phyloP scores from a whole-genome alignment of 2,113 vertebrate genomes.

The Megalops atlanticus region DNA sequence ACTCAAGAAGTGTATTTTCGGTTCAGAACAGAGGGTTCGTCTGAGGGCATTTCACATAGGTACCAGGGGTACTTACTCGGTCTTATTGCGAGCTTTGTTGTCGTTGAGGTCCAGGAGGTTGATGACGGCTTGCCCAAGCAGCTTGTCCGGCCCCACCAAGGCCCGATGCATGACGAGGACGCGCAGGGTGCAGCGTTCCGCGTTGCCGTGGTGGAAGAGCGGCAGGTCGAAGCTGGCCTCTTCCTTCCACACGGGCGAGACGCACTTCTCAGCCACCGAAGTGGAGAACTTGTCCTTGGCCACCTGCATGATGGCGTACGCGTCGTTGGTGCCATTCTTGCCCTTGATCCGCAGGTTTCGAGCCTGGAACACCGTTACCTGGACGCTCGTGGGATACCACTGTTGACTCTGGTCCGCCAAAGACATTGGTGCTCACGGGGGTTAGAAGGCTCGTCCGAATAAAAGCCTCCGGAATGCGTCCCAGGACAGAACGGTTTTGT shows the following conservation, averaged over 20 bases:
- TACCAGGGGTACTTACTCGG: constrained; percentile 70
- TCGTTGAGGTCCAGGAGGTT: constrained; percentile 75
- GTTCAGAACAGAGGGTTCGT: background rate
- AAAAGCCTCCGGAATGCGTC: background rate
- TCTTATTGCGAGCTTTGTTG: constrained; percentile 69
- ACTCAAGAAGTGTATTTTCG: no score
- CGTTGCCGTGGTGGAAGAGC: constrained; percentile 56
- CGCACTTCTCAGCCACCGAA: constrained; percentile 84
- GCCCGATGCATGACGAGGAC: constrained; percentile 88
- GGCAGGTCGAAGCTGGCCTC: constrained; percentile 90
- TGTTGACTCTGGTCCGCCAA: constrained; percentile 66
- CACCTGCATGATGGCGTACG: constrained; percentile 88
- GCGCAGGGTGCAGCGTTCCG: constrained; percentile 66
- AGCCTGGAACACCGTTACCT: constrained; percentile 88
- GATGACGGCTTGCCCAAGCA: constrained; percentile 83
- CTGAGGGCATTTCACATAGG: background rate
- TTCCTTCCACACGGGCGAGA: constrained; percentile 84
- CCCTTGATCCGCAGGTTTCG: constrained; percentile 80
- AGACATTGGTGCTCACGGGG: constrained; percentile 64
- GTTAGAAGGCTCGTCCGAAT: background rate
- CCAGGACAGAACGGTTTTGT: background rate
- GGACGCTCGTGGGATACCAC: constrained; percentile 86
- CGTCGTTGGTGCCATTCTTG: constrained; percentile 87
- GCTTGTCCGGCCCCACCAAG: constrained; percentile 87
- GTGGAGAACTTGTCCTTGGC: constrained; percentile 88